Percentiles rank a stretch among this genome's conserved stretches.
These are phyloP conservation scores for Ploceus nigricollis DNA, from an alignment of 2,113 vertebrate genomes.

Conservation along the genomic window DNA sequence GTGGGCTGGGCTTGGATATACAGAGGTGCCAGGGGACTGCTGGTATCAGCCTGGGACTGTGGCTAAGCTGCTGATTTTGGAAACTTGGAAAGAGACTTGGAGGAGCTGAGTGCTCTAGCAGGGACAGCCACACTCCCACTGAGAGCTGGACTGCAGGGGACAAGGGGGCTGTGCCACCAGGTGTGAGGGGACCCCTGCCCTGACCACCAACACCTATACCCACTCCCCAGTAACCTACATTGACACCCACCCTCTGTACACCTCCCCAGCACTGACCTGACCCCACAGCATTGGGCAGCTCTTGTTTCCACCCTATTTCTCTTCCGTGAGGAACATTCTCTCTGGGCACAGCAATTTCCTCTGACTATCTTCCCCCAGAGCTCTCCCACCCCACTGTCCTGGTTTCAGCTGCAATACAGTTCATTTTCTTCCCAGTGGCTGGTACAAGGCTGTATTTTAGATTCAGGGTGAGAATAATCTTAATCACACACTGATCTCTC, in stretches of 20 bases:
- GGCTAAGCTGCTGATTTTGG: neutral
- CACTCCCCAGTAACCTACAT: fast-evolving
- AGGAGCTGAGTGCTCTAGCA: neutral
- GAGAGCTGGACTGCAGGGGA: neutral
- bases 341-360: neutral
- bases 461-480: neutral
- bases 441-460: neutral
- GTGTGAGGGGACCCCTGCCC: neutral
- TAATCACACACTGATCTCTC: neutral
- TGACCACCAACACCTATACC: neutral
- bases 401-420: neutral
- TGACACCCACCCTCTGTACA: fast-evolving
- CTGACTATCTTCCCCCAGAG: neutral
- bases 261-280: neutral
- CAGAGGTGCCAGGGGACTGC: neutral
- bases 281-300: fast-evolving
- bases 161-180: neutral
- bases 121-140: fast-evolving
- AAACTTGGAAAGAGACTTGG: neutral
- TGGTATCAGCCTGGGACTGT: neutral
- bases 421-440: neutral
- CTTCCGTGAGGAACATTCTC: neutral
- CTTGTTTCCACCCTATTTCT: neutral
- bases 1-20: neutral
- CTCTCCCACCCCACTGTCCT: neutral